These are phyloP conservation scores for Phataginus tricuspis DNA, from an alignment of 2,797 vertebrate species.

Conservation along the genomic window DNA sequence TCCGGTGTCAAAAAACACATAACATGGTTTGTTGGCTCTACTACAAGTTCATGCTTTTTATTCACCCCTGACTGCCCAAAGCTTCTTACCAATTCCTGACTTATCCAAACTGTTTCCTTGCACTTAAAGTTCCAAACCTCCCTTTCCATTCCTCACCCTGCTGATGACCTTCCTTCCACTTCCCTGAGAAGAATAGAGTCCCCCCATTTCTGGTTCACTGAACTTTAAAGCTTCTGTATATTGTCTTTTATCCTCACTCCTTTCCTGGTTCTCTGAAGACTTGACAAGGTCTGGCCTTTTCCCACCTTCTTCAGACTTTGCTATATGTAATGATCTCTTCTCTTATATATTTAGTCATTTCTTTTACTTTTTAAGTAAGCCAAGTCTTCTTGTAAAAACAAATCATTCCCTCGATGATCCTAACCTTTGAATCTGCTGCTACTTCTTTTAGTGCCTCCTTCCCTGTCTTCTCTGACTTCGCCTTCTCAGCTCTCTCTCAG, in stretches of 20 bases:
- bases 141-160: background rate
- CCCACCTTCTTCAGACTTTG: background rate
- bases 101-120: background rate
- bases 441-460: background rate
- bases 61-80: background rate
- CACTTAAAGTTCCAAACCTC: background rate
- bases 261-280: background rate
- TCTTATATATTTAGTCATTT: slow-evolving; percentile 1
- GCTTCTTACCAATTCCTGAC: background rate
- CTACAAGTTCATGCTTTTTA: background rate
- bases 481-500: background rate
- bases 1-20: slow-evolving; percentile 23
- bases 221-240: background rate
- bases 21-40: background rate
- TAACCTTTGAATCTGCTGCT: background rate
- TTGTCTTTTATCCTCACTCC: background rate
- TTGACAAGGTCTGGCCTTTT: background rate
- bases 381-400: background rate
- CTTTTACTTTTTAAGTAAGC: slow-evolving; percentile 21
- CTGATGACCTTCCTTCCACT: background rate
- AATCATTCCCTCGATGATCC: background rate
- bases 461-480: background rate
- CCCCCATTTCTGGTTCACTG: background rate
- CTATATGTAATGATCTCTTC: background rate
- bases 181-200: background rate